Base-by-base conservation (phyloP, 2,113 vertebrate genomes). In the Thermophis baileyi region DNA sequence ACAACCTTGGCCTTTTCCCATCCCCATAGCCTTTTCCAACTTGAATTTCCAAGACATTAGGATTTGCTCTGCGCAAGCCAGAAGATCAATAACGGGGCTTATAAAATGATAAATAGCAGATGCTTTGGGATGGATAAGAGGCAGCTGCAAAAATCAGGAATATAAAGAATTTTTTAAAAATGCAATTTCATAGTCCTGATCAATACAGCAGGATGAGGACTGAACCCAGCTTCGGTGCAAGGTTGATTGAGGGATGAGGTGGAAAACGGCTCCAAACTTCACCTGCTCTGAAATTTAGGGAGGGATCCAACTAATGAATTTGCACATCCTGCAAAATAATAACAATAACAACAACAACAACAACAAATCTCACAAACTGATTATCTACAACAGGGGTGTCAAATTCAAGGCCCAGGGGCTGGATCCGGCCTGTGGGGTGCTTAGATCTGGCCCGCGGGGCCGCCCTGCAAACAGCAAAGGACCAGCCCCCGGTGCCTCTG, bases 1-100 rank as follows among this genome's bases (percentile, higher is more conserved):
- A 86, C 90, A 87, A 93, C 40, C 91, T 35, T 63, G 27, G 53
- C 90, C 91, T 93, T 95, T 92, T 91, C 94, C 93, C 93, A 90
- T 89, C 86, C 94, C 90, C 54, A 30, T 46, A 4, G 30, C 88
- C 94, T 94, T 95, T 93, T 91, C 93, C 94, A 93, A 60, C 60
- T 93, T 90, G 63, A 40, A 12, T 44, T 92, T 22, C 63, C 54
- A 27, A n/a, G 55, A 87, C 50, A 89, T 57, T 89, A 92, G 86
- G 11, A 51, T 4, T 27, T 3, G 18, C 22, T 60, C 18, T 9
- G 22, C 47, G 25, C 74, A 87, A 93, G 93, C 69, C 44, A 91
- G 87, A 53, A 53, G 63, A 91, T 47, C 40, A 0, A 74, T 8
- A 12, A 35, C 51, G 92, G 3, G 3, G 35, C 57, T 1, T 14